A percentile compares a stretch with the other conserved stretches of the same genome.
phyloP scores from a whole-genome alignment of 2,797 vertebrate genomes.

The Lepus oiostolus region DNA sequence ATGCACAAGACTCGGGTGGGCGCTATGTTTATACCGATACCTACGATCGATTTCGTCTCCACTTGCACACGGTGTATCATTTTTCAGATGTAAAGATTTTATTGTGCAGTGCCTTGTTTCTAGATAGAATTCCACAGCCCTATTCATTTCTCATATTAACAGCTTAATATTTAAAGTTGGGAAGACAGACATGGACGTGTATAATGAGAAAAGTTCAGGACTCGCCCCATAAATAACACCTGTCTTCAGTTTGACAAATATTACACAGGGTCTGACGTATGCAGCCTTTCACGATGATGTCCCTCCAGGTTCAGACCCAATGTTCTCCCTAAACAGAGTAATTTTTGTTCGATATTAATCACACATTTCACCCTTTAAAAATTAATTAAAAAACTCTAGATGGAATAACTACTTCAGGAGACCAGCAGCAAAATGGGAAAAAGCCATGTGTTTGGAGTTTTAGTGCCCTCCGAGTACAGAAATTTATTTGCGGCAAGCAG shows the following conservation, averaged over 20 bases:
- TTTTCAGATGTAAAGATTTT: neutral
- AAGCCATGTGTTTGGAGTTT: constrained; percentile 93
- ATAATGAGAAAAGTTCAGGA: constrained; percentile 59
- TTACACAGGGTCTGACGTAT: neutral
- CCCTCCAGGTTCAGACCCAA: neutral
- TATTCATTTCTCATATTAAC: constrained; percentile 60
- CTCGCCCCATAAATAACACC: constrained; percentile 70
- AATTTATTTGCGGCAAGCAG: constrained; percentile 98
- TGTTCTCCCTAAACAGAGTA: neutral
- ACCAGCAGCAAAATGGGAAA: constrained; percentile 89
- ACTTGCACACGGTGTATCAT: neutral
- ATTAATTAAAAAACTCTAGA: constrained; percentile 88
- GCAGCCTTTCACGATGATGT: neutral
- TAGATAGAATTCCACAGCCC: neutral
- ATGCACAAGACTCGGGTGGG: neutral
- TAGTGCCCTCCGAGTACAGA: constrained; percentile 95
- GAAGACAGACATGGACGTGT: constrained; percentile 54
- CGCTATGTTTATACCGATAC: neutral
- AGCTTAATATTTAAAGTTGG: constrained; percentile 68
- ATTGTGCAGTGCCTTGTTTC: neutral
- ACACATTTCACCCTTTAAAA: constrained; percentile 72
- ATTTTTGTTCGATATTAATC: constrained; percentile 73
- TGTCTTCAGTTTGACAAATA: constrained; percentile 64
- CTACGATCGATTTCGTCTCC: neutral
- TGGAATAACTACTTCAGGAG: constrained; percentile 90